These are phyloP conservation scores for Drosophila suboccidentalis DNA, from an alignment of 2,888 invertebrate species.

Conservation along the genomic window DNA sequence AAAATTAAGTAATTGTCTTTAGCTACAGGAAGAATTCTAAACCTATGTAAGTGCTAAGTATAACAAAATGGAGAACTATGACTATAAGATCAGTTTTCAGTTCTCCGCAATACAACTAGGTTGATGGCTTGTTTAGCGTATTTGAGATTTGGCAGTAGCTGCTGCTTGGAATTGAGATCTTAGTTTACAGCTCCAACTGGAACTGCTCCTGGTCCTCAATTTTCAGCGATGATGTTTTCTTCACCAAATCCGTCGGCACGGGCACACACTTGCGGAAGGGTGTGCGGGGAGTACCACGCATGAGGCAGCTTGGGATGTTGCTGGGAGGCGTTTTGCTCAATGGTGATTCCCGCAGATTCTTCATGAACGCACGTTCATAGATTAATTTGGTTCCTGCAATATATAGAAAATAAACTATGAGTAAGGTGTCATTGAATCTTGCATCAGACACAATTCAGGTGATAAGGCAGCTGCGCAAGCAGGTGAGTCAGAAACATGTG, in stretches of 20 bases:
- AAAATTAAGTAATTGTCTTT: conserved; percentile 26
- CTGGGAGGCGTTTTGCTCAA: conserved; percentile 95
- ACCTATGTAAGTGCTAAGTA: conserved; percentile 19
- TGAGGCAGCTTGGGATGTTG: conserved; percentile 91
- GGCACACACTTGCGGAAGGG: conserved; percentile 85
- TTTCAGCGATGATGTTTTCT: conserved; percentile 77
- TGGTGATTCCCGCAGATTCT: conserved; percentile 95
- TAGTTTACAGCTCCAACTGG: conserved; percentile 83
- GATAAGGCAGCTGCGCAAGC: conserved; percentile 58
- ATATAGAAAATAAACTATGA: conserved; percentile 12
- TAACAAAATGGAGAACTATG: neutral
- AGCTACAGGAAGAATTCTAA: conserved; percentile 1
- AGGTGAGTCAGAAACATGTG: conserved; percentile 87
- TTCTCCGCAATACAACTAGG: conserved; percentile 40
- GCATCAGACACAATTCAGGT: conserved; percentile 79
- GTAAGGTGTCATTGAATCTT: conserved; percentile 23
- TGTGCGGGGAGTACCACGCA: conserved; percentile 87
- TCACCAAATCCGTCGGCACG: conserved; percentile 76
- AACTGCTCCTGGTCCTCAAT: conserved; percentile 85
- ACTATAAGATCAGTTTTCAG: conserved; percentile 30
- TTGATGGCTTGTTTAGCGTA: conserved; percentile 30
- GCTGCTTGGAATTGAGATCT: conserved; percentile 52
- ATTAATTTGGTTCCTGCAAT: conserved; percentile 95
- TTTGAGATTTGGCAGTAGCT: conserved; percentile 63
- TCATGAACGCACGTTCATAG: conserved; percentile 94